Percentiles rank a stretch among this genome's conserved stretches.
phyloP scores from a whole-genome alignment of 2,113 vertebrate species.

The Onychostoma macrolepis region DNA sequence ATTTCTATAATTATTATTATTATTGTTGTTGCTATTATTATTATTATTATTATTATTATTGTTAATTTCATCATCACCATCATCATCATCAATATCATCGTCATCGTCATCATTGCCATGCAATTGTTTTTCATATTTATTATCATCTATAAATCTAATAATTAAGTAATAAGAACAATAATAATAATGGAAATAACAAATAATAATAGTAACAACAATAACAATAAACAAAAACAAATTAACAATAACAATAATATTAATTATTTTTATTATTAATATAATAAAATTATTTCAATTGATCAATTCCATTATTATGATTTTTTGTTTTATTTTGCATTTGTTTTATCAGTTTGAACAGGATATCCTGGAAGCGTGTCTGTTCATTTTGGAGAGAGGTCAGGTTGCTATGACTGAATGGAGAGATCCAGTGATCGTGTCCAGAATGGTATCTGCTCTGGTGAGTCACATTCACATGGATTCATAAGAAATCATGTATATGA shows the following conservation, averaged over 20 bases:
- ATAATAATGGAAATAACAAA: too few relatives aligned
- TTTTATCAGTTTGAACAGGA: slow-evolving; percentile 70
- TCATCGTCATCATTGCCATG: too few relatives aligned
- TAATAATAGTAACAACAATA: too few relatives aligned
- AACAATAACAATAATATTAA: too few relatives aligned
- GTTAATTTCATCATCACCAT: not conserved
- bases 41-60: not conserved
- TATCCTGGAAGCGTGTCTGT: slow-evolving; percentile 84
- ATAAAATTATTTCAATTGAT: not conserved
- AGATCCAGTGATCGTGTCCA: slow-evolving; percentile 81
- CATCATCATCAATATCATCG: too few relatives aligned
- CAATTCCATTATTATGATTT: not conserved
- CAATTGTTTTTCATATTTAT: too few relatives aligned
- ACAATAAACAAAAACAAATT: too few relatives aligned
- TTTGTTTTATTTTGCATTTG: not conserved
- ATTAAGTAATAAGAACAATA: too few relatives aligned
- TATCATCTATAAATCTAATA: not conserved
- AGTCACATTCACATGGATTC: slow-evolving; percentile 45
- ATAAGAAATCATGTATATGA: not conserved
- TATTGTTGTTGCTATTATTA: too few relatives aligned
- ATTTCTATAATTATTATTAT: not conserved
- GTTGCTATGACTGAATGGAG: slow-evolving; percentile 78
- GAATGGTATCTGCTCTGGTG: slow-evolving; percentile 89
- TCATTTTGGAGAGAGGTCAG: slow-evolving; percentile 82
- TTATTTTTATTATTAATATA: too few relatives aligned